Percentiles rank a stretch among this genome's conserved stretches.
phyloP scores from a whole-genome alignment of 2,113 vertebrate species.

The Rhombomys opimus region DNA sequence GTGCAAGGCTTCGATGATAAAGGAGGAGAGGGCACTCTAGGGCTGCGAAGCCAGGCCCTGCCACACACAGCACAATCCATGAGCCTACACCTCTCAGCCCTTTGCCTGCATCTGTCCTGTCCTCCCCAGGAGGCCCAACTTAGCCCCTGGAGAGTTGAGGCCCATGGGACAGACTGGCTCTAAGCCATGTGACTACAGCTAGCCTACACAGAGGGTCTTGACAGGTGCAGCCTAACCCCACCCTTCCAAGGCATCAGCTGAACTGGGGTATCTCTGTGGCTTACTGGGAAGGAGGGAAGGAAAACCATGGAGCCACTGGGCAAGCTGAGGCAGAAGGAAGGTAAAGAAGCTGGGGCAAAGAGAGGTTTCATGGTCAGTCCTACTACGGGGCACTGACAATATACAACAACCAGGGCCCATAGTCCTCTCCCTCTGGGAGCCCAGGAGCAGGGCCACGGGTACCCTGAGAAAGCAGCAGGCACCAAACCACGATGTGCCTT shows the following conservation, averaged over 20 bases:
- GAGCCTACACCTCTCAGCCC: rapidly evolving
- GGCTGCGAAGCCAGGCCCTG: not conserved
- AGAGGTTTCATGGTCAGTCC: not conserved
- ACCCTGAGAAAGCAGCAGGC: not conserved
- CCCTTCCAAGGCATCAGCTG: not conserved
- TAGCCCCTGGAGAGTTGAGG: not conserved
- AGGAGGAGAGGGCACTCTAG: not conserved
- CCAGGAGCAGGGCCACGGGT: not conserved
- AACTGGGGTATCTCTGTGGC: not conserved
- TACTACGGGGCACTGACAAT: not conserved
- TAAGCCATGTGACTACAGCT: not conserved
- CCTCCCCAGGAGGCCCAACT: not conserved
- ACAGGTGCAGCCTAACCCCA: not conserved
- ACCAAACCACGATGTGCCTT: not conserved
- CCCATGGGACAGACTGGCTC: not conserved
- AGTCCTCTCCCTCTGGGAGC: not conserved
- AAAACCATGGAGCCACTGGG: not conserved
- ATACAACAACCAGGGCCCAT: rapidly evolving
- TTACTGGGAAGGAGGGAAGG: not conserved
- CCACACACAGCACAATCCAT: not conserved
- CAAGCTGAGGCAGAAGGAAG: not conserved
- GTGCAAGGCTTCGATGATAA: not conserved
- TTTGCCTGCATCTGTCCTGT: not conserved
- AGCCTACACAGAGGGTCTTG: rapidly evolving
- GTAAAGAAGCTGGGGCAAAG: not conserved